Evolutionary conservation across 2,113 vertebrate genomes (phyloP), one percentile per base, ranked within the genome.

Genomic region (Cyprinodon tularosa): DNA sequence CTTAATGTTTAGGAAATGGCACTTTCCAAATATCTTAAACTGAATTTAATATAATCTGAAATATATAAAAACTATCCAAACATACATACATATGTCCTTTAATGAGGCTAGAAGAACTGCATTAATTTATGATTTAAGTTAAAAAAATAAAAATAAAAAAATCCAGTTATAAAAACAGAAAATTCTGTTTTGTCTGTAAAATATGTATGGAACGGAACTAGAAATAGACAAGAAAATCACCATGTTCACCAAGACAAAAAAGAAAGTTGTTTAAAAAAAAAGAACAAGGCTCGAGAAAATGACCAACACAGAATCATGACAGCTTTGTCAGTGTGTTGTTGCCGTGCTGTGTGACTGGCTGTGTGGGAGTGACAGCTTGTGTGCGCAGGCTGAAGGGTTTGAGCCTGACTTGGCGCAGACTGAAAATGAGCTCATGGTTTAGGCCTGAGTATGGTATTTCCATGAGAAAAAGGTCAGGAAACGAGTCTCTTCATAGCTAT

Each of bases 391-490:
- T 79, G 84, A 85, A 71, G 82, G 36, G 74, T 76, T 84, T 78
- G 86, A 93, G 93, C 83, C 91, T 83, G 92, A 91, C 91, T 95
- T 96, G 95, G 95, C 94, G 76, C 81, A 87, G 90, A 89, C 90
- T 88, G 84, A 92, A 91, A 84, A 94, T 94, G 94, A 97, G 93
- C 93, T 95, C 94, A 96, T 94, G 90, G 86, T 83, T 81, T 81
- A 93, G 85, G 79, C 86, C 92, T 81, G 76, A 89, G 89, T 91
- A 94, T 93, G 93, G 90, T 92, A 93, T 94, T 95, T 96, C 93
- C 95, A 95, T 94, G 94, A 95, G 94, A 94, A 96, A 96, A 94
- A 79, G 85, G 81, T 92, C 87, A 83, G 88, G 91, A 94, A 89
- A 83, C 81, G 59, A 62, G 91, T 82, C 67, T 50, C 68, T 90